Percentiles rank a stretch among this genome's conserved stretches.
phyloP scores from a whole-genome alignment of 2,113 vertebrate genomes.

The Myiagra hebetior region DNA sequence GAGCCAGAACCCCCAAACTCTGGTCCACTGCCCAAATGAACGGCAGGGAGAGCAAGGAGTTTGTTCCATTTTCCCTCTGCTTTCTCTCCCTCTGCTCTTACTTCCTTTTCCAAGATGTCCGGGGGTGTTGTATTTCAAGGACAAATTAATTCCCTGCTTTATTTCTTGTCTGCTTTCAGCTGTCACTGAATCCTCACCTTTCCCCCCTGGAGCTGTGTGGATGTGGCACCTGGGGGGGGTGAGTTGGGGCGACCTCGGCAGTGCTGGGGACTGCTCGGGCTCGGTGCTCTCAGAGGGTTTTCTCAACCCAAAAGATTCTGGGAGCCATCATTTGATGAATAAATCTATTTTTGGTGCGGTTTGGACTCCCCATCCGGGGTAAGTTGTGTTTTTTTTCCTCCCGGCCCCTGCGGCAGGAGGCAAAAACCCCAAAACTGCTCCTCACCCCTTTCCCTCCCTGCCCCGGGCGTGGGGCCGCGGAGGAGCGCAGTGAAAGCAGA shows the following conservation, averaged over 20 bases:
- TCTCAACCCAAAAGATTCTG: not conserved
- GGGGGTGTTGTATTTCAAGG: not conserved
- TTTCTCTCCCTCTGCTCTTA: not conserved
- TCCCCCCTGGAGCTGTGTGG: rapidly evolving
- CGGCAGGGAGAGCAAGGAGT: not conserved
- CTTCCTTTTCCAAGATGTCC: not conserved
- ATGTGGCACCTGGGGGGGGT: not conserved
- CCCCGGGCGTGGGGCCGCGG: not conserved
- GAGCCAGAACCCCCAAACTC: not conserved
- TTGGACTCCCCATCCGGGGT: not conserved
- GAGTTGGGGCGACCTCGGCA: not conserved
- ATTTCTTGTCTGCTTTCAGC: not conserved
- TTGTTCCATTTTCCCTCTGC: not conserved
- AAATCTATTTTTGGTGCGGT: rapidly evolving
- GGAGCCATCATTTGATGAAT: rapidly evolving
- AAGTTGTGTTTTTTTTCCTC: not conserved
- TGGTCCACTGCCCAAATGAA: not conserved
- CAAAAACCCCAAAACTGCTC: rapidly evolving
- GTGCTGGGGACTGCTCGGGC: not conserved
- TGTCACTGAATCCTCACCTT: rapidly evolving
- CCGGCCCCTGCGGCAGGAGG: not conserved
- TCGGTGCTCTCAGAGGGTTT: rapidly evolving
- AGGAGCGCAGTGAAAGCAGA: not conserved
- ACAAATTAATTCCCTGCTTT: not conserved
- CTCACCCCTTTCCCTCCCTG: not conserved